These are phyloP conservation scores for Aplysia californica DNA, from an alignment of 1,140 invertebrate species.

Conservation along the genomic window DNA sequence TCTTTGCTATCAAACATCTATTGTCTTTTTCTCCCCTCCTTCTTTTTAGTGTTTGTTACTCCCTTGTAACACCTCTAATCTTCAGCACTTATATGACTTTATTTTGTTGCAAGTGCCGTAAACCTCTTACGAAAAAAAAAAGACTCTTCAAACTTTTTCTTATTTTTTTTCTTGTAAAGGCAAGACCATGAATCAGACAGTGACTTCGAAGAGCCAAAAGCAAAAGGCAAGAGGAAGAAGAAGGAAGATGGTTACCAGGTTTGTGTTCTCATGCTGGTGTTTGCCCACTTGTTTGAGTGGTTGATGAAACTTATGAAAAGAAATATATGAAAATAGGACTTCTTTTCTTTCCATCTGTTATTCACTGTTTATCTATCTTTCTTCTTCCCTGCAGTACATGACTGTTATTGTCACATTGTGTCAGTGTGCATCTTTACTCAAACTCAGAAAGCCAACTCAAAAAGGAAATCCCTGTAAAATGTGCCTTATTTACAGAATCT, in stretches of 20 bases:
- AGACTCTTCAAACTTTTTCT: neutral
- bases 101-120: too few relatives aligned
- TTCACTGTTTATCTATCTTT: neutral
- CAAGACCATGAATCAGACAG: conserved; percentile 52
- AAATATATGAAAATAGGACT: neutral
- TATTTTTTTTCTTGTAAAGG: conserved; percentile 25
- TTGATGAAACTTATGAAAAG: neutral
- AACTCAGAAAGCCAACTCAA: neutral
- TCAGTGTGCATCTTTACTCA: too few relatives aligned
- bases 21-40: neutral
- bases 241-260: conserved; percentile 40
- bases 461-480: too few relatives aligned
- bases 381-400: neutral
- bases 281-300: neutral
- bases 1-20: neutral
- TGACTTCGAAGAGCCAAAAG: conserved; percentile 55
- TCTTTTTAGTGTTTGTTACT: too few relatives aligned
- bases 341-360: neutral
- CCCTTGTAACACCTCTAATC: too few relatives aligned
- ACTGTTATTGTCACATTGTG: too few relatives aligned
- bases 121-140: too few relatives aligned
- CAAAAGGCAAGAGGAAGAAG: conserved; percentile 39
- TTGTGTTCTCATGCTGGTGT: conserved; percentile 15
- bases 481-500: too few relatives aligned
- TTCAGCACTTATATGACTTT: too few relatives aligned